These are phyloP conservation scores for Miltochrista miniata DNA, from an alignment of 2,888 invertebrate genomes.

Conservation along the genomic window DNA sequence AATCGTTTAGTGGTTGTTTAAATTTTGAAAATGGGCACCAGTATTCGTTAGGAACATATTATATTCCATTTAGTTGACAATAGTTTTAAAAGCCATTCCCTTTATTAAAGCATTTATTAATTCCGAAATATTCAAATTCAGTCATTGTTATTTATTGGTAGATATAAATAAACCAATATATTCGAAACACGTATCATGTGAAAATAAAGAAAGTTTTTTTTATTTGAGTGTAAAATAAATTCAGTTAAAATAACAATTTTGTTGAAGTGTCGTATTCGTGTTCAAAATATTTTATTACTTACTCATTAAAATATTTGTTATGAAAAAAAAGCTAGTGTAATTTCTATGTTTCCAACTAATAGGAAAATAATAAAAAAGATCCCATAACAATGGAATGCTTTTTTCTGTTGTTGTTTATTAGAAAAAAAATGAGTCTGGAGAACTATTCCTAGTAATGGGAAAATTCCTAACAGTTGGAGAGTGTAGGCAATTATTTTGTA, in stretches of 20 bases:
- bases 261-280: too few relatives aligned
- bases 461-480: slow-evolving; percentile 6
- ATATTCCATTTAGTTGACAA: too few relatives aligned
- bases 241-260: too few relatives aligned
- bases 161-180: too few relatives aligned
- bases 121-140: too few relatives aligned
- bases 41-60: neutral
- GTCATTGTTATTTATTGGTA: too few relatives aligned
- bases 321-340: neutral
- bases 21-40: neutral
- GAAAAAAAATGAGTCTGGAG: slow-evolving; percentile 6
- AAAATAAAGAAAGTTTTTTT: too few relatives aligned
- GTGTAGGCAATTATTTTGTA: slow-evolving; percentile 1
- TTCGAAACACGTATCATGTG: too few relatives aligned
- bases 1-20: neutral
- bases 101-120: too few relatives aligned
- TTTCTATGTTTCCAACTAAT: slow-evolving; percentile 10
- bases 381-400: slow-evolving; percentile 19
- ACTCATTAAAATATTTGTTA: slow-evolving; percentile 3
- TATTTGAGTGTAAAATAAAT: too few relatives aligned
- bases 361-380: slow-evolving; percentile 15
- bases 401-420: slow-evolving; percentile 17
- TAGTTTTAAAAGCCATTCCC: too few relatives aligned
- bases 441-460: neutral
- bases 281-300: neutral